Conservation (phyloP, 2,888 invertebrate species). For the Yponomeuta plumbellus region DNA sequence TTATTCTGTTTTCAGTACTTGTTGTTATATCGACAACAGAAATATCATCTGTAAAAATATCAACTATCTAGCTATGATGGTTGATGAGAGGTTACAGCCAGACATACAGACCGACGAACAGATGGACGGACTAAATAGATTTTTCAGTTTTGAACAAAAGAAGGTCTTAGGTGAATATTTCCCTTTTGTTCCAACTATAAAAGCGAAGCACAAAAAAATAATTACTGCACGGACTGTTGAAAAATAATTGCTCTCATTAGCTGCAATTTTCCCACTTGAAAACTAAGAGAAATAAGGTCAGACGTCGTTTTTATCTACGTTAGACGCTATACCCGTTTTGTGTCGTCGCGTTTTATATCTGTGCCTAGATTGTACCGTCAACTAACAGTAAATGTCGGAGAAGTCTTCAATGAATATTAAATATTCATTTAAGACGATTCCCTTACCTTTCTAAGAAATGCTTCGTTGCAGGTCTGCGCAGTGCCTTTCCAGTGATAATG, state of each 20-base stretch:
- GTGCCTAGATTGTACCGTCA: background rate
- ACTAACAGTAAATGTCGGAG: background rate
- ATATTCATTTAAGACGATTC: background rate
- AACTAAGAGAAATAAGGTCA: constrained; percentile 65
- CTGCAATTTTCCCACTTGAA: constrained; percentile 64
- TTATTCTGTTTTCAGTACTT: too few species aligned
- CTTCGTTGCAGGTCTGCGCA: constrained; percentile 91
- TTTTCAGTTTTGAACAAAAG: too few species aligned
- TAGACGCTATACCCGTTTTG: constrained; percentile 37
- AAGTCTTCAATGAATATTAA: background rate
- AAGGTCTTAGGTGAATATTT: background rate
- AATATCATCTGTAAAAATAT: too few species aligned
- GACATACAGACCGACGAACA: too few species aligned
- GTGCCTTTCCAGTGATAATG: constrained; percentile 92
- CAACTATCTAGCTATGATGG: too few species aligned
- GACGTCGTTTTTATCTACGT: constrained; percentile 50
- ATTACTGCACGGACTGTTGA: background rate
- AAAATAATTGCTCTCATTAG: constrained; percentile 69
- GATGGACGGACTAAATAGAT: too few species aligned
- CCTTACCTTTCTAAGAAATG: constrained; percentile 90
- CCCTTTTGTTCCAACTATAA: background rate
- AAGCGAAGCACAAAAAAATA: background rate
- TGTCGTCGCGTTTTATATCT: constrained; percentile 1
- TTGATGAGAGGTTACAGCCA: too few species aligned
- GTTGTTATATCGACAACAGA: too few species aligned